Evolutionary conservation across 2,113 vertebrate genomes (phyloP), one percentile per base, ranked within the genome.

Genomic region (Ictalurus furcatus): DNA sequence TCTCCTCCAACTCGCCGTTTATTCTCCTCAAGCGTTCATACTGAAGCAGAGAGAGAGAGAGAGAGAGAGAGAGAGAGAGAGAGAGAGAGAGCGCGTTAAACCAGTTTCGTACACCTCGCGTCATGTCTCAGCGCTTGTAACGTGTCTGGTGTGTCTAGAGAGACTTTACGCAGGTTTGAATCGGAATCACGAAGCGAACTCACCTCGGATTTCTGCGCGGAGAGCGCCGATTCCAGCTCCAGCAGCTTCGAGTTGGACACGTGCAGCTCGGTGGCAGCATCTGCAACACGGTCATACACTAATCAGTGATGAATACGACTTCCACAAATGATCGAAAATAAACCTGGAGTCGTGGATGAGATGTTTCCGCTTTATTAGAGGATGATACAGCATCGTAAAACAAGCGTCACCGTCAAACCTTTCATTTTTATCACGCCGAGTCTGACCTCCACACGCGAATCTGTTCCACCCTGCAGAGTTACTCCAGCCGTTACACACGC

Each of bases 1-100:
- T 99, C 93, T 99, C 98, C 94, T 99, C 98, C 7, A 99, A 94
- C 90, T 99, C 98, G 34, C 92, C 93, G 25, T 97, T 96, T 84
- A 97, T 91, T 86, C 96, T 97, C 90, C 94, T 97, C 92, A 99
- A 91, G 88, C 98, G 97, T 54, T 99, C 97, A 28, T 97, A 96
- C 98, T 99, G 94, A 37, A 94, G 85, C 74, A 58, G 56, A 93
- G 8, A 90, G 87, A 61, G 89, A 89, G 34, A 6, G 6, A 44
- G 0, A 71, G 34, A 34, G 34, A 34, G 34, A 34, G n/a, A n/a
- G n/a, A 58, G 56, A 93, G 8, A 90, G 87, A 61, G 89, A 89
- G 34, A 6, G 6, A 44, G 0, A 71, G 34, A 34, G 34, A 34
- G 34, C 0, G 34, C 34, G 34, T 34, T 34, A 71, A 28, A 14